Percentiles rank a stretch among this genome's conserved stretches.
phyloP scores from a whole-genome alignment of 2,797 vertebrate species.

The Enteromius trimaculatus region DNA sequence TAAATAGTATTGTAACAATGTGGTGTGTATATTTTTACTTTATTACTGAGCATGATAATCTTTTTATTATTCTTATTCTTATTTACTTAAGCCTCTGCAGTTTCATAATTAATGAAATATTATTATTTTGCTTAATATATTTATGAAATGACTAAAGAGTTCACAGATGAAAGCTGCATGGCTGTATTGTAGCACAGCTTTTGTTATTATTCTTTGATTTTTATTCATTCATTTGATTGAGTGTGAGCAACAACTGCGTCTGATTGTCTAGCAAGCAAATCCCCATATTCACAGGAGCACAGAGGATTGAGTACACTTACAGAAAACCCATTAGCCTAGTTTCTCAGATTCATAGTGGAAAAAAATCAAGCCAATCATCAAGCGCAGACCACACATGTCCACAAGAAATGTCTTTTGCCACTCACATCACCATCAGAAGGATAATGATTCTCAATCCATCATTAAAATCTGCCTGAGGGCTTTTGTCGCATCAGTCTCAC shows the following conservation, averaged over 20 bases:
- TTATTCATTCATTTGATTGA: constrained; percentile 31
- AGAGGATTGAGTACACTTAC: constrained; percentile 49
- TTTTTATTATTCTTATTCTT: not conserved
- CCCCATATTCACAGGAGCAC: constrained; percentile 37
- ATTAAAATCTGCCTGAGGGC: constrained; percentile 47
- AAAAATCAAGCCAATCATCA: constrained; percentile 44
- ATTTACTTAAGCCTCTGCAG: not conserved
- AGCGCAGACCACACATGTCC: constrained; percentile 49
- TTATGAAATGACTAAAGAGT: not conserved
- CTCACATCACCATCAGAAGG: constrained; percentile 48
- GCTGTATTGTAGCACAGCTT: constrained; percentile 9
- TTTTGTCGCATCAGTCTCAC: constrained; percentile 51
- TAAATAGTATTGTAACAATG: not conserved
- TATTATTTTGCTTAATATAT: not conserved
- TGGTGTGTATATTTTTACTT: not conserved
- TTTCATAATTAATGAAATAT: not conserved
- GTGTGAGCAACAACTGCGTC: constrained; percentile 43
- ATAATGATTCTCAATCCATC: constrained; percentile 57
- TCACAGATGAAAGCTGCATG: not conserved
- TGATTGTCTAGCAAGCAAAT: constrained; percentile 39
- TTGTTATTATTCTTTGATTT: constrained; percentile 21
- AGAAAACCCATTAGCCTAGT: constrained; percentile 58
- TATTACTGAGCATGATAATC: not conserved
- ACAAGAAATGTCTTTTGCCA: constrained; percentile 43
- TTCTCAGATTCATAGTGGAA: constrained; percentile 37